These are phyloP conservation scores for Synergus umbraculus DNA, from an alignment of 2,888 invertebrate species.

Conservation along the genomic window DNA sequence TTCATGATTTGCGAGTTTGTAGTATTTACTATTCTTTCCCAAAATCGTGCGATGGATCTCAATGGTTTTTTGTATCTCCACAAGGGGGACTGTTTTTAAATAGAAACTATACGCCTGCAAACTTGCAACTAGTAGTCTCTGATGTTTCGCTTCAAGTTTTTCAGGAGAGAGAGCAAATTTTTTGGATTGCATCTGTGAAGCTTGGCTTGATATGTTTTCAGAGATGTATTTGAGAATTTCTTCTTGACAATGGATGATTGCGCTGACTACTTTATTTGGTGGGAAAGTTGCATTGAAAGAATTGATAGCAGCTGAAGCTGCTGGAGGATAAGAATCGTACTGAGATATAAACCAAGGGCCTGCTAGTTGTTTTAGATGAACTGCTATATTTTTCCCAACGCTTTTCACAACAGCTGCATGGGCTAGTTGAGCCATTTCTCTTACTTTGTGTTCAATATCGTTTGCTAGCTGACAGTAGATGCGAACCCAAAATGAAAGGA, in stretches of 20 bases:
- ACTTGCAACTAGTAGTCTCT: conserved; percentile 83
- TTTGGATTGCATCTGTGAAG: conserved; percentile 79
- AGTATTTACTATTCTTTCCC: conserved; percentile 81
- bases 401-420: conserved; percentile 83
- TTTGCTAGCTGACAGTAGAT: conserved; percentile 86
- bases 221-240: conserved; percentile 88
- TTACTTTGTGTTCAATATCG: conserved; percentile 90
- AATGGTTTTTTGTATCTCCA: conserved; percentile 79
- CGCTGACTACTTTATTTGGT: conserved; percentile 86
- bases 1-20: conserved; percentile 84
- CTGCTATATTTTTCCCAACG: conserved; percentile 88
- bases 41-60: conserved; percentile 80
- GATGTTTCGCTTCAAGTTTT: conserved; percentile 85
- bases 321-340: conserved; percentile 92
- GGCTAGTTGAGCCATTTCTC: conserved; percentile 88
- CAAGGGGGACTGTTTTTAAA: conserved; percentile 79
- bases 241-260: conserved; percentile 88
- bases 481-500: conserved; percentile 91
- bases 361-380: conserved; percentile 86
- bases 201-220: conserved; percentile 84
- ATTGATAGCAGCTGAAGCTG: conserved; percentile 84
- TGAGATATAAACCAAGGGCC: conserved; percentile 92
- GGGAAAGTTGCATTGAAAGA: conserved; percentile 89
- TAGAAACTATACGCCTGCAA: conserved; percentile 83
- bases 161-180: conserved; percentile 81